Base-by-base conservation (phyloP, 2,113 vertebrate genomes). In the Cochlearius cochlearius region DNA sequence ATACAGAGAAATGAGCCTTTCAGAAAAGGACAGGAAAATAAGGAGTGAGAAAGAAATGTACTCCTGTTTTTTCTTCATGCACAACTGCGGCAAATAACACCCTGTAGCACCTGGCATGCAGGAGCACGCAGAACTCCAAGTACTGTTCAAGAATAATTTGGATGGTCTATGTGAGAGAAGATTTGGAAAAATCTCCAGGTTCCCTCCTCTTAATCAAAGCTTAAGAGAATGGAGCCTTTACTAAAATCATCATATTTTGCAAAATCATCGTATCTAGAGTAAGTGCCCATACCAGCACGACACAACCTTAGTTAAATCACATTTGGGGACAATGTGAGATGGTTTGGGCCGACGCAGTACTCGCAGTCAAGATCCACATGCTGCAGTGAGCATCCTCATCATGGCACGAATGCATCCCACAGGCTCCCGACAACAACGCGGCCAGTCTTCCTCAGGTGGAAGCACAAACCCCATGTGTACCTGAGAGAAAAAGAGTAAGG, bases 241-340 rank as follows among this genome's bases (percentile, higher is more conserved):
- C 12, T 26, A 49, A 63, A 69, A 26, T 18, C 15, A n/a, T 9
- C 0, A 0, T 22, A 38, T 45, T 45, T 55, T 59, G 63, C 23
- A 39, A 68, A 62, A 10, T n/a, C 47, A 9, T 22, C 13, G 0
- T 36, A 23, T 45, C 23, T 45, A 36, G 25, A 69, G 4, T 41
- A 55, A 67, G 11, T 9, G 5, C 26, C 29, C 15, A 16, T 39
- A 62, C 5, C 16, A 41, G 47, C 79, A 90, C 68, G 53, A 60
- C 10, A 53, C 20, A 29, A 13, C n/a, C 29, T 25, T 7, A n/a
- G 30, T 56, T 84, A 36, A 56, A 13, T 6, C 17, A 13, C 15
- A 29, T 20, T 16, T 34, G n/a, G 32, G 64, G 36, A 49, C 2
- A 3, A 34, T 0, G 1, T 23, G 32, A 32, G 30, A 71, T 1